Percentiles rank a stretch among this genome's conserved stretches.
phyloP scores from a whole-genome alignment of 2,113 vertebrate species.

The Paramisgurnus dabryanus region DNA sequence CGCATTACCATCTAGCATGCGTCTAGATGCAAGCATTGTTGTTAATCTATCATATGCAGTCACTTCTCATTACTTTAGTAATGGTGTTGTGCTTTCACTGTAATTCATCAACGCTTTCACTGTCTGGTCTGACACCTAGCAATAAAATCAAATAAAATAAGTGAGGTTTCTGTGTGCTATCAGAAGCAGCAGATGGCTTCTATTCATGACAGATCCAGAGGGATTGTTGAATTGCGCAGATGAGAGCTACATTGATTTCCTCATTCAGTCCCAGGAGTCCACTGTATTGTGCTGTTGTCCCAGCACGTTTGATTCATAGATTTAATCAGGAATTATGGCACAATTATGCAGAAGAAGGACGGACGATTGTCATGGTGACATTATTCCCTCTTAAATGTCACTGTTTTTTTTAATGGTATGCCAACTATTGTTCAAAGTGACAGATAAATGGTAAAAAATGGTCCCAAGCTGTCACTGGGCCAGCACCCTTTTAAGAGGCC shows the following conservation, averaged over 20 bases:
- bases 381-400: conserved; percentile 39
- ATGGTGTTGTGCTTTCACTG: not conserved
- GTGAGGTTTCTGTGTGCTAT: conserved; percentile 40
- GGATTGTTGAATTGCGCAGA: conserved; percentile 44
- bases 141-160: not conserved
- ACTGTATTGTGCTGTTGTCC: conserved; percentile 53
- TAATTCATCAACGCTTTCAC: conserved; percentile 21
- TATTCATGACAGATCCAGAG: conserved; percentile 40
- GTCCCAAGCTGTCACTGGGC: too few species aligned
- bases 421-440: conserved; percentile 24
- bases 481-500: too few species aligned
- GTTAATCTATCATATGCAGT: conserved; percentile 11
- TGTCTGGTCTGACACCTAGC: not conserved
- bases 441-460: not conserved
- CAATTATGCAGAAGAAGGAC: conserved; percentile 48
- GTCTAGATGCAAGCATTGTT: not conserved
- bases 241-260: conserved; percentile 54
- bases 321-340: conserved; percentile 53
- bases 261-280: conserved; percentile 24
- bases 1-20: conserved; percentile 8
- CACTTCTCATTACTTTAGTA: not conserved
- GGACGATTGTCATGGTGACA: conserved; percentile 36
- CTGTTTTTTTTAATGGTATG: conserved; percentile 11
- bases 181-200: conserved; percentile 55
- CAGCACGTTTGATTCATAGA: conserved; percentile 37